Evolutionary conservation across 1,140 invertebrate species (phyloP).

Genomic region (Anastrepha ludens): DNA sequence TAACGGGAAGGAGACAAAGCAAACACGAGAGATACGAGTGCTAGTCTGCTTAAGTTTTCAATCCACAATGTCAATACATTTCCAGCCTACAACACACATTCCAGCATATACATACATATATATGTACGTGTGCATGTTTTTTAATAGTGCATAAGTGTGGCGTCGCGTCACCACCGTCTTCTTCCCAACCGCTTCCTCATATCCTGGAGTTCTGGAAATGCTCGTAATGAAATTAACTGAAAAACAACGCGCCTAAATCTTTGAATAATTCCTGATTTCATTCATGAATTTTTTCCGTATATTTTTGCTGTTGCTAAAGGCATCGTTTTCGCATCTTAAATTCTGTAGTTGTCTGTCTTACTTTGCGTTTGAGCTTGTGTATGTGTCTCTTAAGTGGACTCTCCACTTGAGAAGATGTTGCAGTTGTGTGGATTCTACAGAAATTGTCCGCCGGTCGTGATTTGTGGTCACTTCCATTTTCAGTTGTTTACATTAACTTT

Average conservation of each 20-base stretch:
- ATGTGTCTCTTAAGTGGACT: not conserved
- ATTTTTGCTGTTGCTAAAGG: not conserved
- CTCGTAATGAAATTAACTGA: not conserved
- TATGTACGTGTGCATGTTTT: not conserved
- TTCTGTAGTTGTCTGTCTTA: not conserved
- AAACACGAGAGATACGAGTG: too few species aligned
- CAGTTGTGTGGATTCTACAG: not conserved
- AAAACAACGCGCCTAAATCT: constrained; percentile 28
- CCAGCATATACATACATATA: too few species aligned
- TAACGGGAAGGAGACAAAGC: too few species aligned
- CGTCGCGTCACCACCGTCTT: not conserved
- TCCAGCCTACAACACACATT: not conserved
- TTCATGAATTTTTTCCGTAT: constrained; percentile 39
- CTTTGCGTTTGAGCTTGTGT: not conserved
- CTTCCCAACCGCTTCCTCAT: not conserved
- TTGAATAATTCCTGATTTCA: constrained; percentile 22
- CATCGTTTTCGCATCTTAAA: not conserved
- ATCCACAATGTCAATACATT: too few species aligned
- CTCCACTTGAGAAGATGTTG: not conserved
- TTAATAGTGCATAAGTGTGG: not conserved
- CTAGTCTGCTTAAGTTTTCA: too few species aligned
- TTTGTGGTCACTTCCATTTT: not conserved
- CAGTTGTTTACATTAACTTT: not conserved
- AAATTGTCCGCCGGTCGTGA: not conserved
- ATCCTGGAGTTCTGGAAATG: not conserved